Evolutionary conservation across 1,140 invertebrate genomes (phyloP).

Genomic region (Parasteatoda tepidariorum): DNA sequence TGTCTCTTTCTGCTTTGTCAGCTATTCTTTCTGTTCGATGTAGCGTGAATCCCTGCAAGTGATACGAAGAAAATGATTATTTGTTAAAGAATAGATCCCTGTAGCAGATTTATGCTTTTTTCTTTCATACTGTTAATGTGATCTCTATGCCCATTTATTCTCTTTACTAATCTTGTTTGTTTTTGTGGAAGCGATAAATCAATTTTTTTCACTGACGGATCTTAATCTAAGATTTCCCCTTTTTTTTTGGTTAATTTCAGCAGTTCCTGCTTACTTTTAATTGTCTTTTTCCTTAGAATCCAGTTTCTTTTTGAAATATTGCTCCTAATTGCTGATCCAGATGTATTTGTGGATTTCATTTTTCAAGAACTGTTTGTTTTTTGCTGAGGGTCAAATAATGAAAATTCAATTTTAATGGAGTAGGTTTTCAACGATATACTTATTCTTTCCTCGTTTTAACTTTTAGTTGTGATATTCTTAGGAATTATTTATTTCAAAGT

Average conservation of each 20-base stretch:
- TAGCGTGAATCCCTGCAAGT: constrained; percentile 38
- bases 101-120: constrained; percentile 17
- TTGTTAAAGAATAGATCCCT: constrained; percentile 46
- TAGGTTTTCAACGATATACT: too few species aligned
- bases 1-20: constrained; percentile 45
- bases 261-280: background rate
- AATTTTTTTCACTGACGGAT: too few species aligned
- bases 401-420: too few species aligned
- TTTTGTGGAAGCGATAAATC: background rate
- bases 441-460: too few species aligned
- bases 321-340: background rate
- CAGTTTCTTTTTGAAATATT: background rate
- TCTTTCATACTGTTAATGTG: constrained; percentile 21
- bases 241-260: background rate
- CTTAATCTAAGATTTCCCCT: too few species aligned
- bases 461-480: too few species aligned
- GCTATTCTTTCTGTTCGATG: constrained; percentile 26
- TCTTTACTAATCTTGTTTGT: constrained; percentile 14
- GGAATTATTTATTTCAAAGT: too few species aligned
- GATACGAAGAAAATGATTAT: constrained; percentile 55
- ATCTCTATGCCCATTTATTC: constrained; percentile 7
- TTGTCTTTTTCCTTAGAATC: background rate
- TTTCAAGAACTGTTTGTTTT: too few species aligned
- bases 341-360: background rate
- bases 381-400: too few species aligned